These are phyloP conservation scores for Seriola dumerili DNA, from an alignment of 2,113 vertebrate genomes.

Conservation along the genomic window DNA sequence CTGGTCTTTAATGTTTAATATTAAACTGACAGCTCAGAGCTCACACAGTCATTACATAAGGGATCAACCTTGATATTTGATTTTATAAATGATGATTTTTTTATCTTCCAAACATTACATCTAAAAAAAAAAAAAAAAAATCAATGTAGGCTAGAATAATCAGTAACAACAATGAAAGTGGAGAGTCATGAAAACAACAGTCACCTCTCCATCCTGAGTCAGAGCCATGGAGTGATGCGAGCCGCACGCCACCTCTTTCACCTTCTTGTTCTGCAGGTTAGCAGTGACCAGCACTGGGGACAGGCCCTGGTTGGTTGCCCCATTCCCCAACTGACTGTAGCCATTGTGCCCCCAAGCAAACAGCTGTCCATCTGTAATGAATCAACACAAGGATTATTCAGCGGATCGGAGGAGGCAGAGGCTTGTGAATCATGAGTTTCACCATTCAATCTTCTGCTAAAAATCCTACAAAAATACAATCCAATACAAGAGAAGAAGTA, in stretches of 20 bases:
- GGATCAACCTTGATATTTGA: too few species aligned
- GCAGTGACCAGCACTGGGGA: constrained; percentile 89
- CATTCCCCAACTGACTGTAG: constrained; percentile 95
- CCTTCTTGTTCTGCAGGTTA: constrained; percentile 90
- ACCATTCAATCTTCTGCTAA: too few species aligned
- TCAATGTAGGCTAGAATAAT: background rate
- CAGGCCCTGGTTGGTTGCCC: constrained; percentile 89
- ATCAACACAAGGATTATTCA: background rate
- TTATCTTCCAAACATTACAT: background rate
- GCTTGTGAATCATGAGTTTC: too few species aligned
- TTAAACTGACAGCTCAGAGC: too few species aligned
- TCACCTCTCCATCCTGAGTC: constrained; percentile 93
- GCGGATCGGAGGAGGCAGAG: background rate
- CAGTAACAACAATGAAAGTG: too few species aligned
- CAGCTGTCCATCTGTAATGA: constrained; percentile 89
- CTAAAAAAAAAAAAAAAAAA: background rate
- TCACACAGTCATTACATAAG: too few species aligned
- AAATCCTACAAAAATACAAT: too few species aligned
- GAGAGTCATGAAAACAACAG: constrained; percentile 70
- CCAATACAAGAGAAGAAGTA: too few species aligned
- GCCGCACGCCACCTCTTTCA: constrained; percentile 92
- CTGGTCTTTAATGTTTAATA: too few species aligned
- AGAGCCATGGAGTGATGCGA: constrained; percentile 94
- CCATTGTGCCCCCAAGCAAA: constrained; percentile 97
- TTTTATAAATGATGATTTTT: background rate